These are phyloP conservation scores for Athalia cordata DNA, from an alignment of 2,888 invertebrate genomes.

Conservation along the genomic window DNA sequence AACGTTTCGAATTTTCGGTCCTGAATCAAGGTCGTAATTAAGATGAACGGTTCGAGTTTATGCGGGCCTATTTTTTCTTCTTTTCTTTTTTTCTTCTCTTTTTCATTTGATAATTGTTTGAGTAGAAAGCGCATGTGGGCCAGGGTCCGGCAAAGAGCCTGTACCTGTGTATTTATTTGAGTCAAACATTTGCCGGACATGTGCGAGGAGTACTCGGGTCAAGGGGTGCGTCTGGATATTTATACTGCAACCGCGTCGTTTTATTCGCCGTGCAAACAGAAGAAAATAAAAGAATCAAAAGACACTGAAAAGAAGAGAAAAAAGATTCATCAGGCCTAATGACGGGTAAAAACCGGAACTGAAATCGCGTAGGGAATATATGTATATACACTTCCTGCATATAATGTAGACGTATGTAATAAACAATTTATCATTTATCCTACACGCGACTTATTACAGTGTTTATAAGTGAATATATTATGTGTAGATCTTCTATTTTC, in stretches of 20 bases:
- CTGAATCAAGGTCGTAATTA: neutral
- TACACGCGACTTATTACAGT: no score
- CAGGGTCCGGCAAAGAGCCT: constrained; percentile 47
- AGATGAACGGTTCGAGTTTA: neutral
- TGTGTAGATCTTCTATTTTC: no score
- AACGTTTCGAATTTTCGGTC: neutral
- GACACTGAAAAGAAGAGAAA: no score
- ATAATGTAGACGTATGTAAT: no score
- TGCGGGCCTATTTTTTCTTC: neutral
- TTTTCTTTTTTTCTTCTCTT: neutral
- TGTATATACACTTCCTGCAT: no score
- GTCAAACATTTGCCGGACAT: constrained; percentile 47
- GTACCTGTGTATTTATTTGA: constrained; percentile 43
- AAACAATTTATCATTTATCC: no score
- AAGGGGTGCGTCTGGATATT: constrained; percentile 23
- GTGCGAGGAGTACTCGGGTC: constrained; percentile 31
- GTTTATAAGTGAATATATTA: no score
- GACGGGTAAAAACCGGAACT: no score
- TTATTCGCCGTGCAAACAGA: no score
- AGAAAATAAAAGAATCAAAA: no score
- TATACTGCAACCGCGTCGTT: neutral
- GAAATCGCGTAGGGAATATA: no score
- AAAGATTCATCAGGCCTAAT: no score
- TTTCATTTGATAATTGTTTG: constrained; percentile 44
- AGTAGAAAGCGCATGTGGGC: constrained; percentile 49